Conservation (phyloP, 92 coral and sea anemone genomes). For the Zoanthus sociatus region DNA sequence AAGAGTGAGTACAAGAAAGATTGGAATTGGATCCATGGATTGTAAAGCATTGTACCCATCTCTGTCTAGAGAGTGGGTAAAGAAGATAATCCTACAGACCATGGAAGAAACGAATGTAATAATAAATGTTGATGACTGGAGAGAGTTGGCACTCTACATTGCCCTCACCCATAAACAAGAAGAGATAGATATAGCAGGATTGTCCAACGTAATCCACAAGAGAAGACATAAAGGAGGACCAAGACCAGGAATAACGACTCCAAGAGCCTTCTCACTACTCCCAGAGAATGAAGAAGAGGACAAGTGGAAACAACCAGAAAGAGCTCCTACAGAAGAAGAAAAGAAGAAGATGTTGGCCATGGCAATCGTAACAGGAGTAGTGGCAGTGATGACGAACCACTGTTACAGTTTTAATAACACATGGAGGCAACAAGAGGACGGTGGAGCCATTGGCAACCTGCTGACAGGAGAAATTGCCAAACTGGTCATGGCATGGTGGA, state of each 20-base stretch:
- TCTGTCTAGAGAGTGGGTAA: too few relatives aligned
- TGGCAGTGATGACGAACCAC: constrained; percentile 47
- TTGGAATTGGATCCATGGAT: constrained; percentile 41
- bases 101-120: constrained; percentile 37
- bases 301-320: constrained; percentile 35
- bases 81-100: constrained; percentile 27
- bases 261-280: constrained; percentile 35
- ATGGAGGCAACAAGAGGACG: constrained; percentile 13
- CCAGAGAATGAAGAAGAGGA: constrained; percentile 37
- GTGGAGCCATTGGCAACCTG: background rate
- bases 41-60: background rate
- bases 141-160: background rate
- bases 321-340: constrained; percentile 33
- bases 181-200: constrained; percentile 41
- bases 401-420: constrained; percentile 48
- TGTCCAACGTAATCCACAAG: constrained; percentile 29
- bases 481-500: constrained; percentile 51
- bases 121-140: constrained; percentile 28
- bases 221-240: constrained; percentile 45
- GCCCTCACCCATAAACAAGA: constrained; percentile 46
- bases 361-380: constrained; percentile 37
- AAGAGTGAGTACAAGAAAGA: constrained; percentile 22
- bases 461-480: constrained; percentile 44
- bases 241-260: constrained; percentile 47
- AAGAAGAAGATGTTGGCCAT: constrained; percentile 29